Base-by-base conservation (phyloP, 2,888 invertebrate genomes). In the Phaedon cochleariae region DNA sequence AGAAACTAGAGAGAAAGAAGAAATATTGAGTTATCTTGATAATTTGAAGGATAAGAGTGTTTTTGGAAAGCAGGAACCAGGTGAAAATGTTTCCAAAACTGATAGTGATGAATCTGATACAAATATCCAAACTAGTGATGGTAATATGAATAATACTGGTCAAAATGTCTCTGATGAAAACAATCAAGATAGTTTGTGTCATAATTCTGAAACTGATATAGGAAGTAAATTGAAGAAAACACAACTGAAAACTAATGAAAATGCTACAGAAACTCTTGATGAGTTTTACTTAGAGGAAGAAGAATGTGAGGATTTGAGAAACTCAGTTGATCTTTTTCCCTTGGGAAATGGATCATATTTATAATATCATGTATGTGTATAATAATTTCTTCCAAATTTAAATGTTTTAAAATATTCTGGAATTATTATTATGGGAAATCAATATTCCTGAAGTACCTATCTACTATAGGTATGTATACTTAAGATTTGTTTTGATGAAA, bases 51-150 rank as follows among this genome's bases (percentile, higher is more conserved):
- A 73, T 4, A 61, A 51, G 22, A 62, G 71, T 10, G 72, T 77
- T 45, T 76, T 77, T 54, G 77, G 77, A 9, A 77, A 75, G 57
- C 65, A 70, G 34, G 75, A 75, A 26, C 34, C 46, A 15, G 58
- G 52, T 17, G 29, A 7, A 15, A 49, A 17, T 21, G 66, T 63
- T 52, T 15, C 17, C 10, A 34, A 51, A 17, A 2, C 21, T 26
- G n/a, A 10, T n/a, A 31, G 48, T 51, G 20, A 46, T 41, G 22
- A 3, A 17, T 29, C 45, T n/a, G 26, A 4, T 15, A 10, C 10
- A 17, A 45, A n/a, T 12, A 22, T 17, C 22, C 22, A 45, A 10
- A 12, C 10, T 18, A 20, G 2, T 21, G 57, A 57, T 12, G n/a
- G 26, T 57, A 29, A 26, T 26, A 37, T 2, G 1, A 10, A 10